Conservation (phyloP, 1,140 invertebrate species). For the Dermatophagoides farinae region DNA sequence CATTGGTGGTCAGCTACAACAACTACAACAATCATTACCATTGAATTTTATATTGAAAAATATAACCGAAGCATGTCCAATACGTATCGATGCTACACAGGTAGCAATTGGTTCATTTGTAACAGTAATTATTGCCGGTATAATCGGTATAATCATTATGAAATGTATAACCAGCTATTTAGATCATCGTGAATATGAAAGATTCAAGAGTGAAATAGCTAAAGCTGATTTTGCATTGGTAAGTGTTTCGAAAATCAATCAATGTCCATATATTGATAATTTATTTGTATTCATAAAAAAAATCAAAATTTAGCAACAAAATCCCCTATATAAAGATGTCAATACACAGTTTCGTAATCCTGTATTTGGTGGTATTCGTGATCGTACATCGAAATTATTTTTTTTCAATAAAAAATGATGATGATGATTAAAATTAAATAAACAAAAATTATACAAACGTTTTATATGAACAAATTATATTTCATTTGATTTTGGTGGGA, state of each 20-base stretch:
- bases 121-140: not conserved
- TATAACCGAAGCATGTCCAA: not conserved
- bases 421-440: not conserved
- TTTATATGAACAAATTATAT: no score
- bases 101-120: not conserved
- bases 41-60: not conserved
- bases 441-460: no score
- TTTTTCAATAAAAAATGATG: constrained; percentile 2
- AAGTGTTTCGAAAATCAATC: not conserved
- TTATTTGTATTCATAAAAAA: not conserved
- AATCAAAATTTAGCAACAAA: not conserved
- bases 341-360: constrained; percentile 5
- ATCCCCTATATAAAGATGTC: constrained; percentile 9
- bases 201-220: constrained; percentile 82
- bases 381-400: not conserved
- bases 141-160: constrained; percentile 53
- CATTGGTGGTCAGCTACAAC: no score
- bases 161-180: constrained; percentile 85
- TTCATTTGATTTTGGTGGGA: no score
- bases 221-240: constrained; percentile 70
- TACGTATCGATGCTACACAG: constrained; percentile 6
- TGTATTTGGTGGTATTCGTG: constrained; percentile 4
- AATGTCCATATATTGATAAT: not conserved
- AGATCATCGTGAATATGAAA: constrained; percentile 79
- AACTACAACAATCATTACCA: not conserved